A percentile compares a stretch with the other conserved stretches of the same genome.
phyloP scores from a whole-genome alignment of 2,888 invertebrate genomes.

The Diadegma fenestrale region DNA sequence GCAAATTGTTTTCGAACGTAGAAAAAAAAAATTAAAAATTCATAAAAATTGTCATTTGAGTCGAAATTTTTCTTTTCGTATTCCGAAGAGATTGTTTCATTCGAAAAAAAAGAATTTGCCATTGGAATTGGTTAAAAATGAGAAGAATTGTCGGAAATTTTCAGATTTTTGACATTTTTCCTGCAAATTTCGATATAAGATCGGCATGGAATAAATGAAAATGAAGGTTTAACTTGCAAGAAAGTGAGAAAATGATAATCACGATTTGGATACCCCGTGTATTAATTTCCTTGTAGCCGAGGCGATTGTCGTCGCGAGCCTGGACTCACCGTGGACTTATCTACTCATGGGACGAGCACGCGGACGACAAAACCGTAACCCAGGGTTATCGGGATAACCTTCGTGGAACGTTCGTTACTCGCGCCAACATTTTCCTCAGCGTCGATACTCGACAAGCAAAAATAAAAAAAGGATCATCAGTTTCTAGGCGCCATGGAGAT shows the following conservation, averaged over 20 bases:
- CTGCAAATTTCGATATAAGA: neutral
- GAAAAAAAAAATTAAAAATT: neutral
- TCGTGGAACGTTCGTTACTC: slow-evolving; percentile 57
- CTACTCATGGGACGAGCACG: slow-evolving; percentile 40
- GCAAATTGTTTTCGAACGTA: neutral
- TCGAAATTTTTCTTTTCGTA: neutral
- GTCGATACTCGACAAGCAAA: slow-evolving; percentile 16
- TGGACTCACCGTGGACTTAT: slow-evolving; percentile 41
- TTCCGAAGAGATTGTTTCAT: neutral
- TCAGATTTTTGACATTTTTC: neutral
- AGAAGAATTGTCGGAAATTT: neutral
- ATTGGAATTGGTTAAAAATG: neutral
- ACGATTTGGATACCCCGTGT: slow-evolving; percentile 1
- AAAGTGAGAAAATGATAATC: neutral
- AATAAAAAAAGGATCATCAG: slow-evolving; percentile 34
- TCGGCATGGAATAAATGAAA: neutral
- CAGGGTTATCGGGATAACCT: slow-evolving; percentile 71
- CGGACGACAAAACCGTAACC: slow-evolving; percentile 57
- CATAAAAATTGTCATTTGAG: neutral
- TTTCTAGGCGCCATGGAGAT: slow-evolving; percentile 33
- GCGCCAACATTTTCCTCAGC: slow-evolving; percentile 27
- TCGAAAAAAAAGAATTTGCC: neutral
- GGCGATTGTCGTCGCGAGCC: slow-evolving; percentile 20
- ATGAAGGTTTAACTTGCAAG: neutral
- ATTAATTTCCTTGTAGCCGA: slow-evolving; percentile 11